These are phyloP conservation scores for Noctua fimbriata DNA, from an alignment of 2,888 invertebrate genomes.

Conservation along the genomic window DNA sequence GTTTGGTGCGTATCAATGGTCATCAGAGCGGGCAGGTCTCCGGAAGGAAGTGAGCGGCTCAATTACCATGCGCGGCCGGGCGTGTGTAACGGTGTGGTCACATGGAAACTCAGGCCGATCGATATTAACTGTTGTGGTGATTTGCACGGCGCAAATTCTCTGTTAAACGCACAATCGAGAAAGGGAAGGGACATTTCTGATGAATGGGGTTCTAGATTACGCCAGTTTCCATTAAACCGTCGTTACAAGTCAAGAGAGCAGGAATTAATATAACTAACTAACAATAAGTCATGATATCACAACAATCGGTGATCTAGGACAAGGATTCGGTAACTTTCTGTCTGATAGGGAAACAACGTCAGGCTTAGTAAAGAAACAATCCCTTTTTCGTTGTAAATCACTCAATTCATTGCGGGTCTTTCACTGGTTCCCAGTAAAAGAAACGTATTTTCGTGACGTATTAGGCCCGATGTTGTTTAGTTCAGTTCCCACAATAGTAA, in stretches of 20 bases:
- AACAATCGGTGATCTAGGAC: not conserved
- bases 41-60: constrained; percentile 87
- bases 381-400: constrained; percentile 23
- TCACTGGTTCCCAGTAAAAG: constrained; percentile 51
- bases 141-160: constrained; percentile 64
- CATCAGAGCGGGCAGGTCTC: constrained; percentile 73
- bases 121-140: constrained; percentile 74
- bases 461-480: constrained; percentile 73
- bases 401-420: constrained; percentile 37
- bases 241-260: not conserved
- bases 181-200: constrained; percentile 14
- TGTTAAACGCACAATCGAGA: constrained; percentile 41
- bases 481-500: constrained; percentile 85
- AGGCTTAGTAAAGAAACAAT: not conserved
- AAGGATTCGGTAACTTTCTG: not conserved
- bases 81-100: constrained; percentile 79
- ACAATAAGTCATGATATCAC: not conserved
- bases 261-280: not conserved
- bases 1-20: constrained; percentile 72
- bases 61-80: constrained; percentile 80
- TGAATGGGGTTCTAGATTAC: constrained; percentile 15
- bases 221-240: constrained; percentile 1
- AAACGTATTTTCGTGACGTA: constrained; percentile 68
- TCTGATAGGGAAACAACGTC: not conserved
- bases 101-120: constrained; percentile 78